Evolutionary conservation across 1,140 invertebrate species (phyloP), one percentile per base, ranked within the genome.

Genomic region (Brevipalpus yothersi): DNA sequence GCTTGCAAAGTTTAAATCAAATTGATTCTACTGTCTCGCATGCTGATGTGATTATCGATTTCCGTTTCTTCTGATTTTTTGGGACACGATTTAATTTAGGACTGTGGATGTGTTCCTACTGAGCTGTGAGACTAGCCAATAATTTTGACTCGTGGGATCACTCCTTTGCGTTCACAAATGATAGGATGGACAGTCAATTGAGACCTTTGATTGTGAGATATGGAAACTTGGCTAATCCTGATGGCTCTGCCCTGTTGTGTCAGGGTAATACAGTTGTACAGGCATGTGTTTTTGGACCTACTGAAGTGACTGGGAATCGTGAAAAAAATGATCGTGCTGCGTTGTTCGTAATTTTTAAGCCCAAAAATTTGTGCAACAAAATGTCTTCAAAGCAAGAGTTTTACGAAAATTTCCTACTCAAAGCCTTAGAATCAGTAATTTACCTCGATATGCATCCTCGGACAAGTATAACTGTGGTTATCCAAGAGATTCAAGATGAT

Each of bases 401-500:
- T 23, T 77, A 79, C 59, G 87, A 91, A 72, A 75, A 77, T 58
- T 76, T 82, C 21, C 78, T 92, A 58, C 77, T 73, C 66, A 81
- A 82, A 66, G 81, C 81, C 4, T 83, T 82, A 70, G 82, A 88
- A 69, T 72, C 79, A 40, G 77, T 80, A 0, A 68, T 91, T 49
- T 66, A 84, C 3, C 72, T 78, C 0, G 71, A 75, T 56, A 68
- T 84, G 19, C 81, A 88, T 73, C 87, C 87, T 7, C 74, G 84
- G 41, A 79, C 85, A 9, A 76, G 79, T 21, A 79, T 91, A 62
- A 78, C 77, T 11, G 72, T 92, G 17, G 82, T 82, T 63, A 66
- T 91, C 60, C 87, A 92, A 73, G 87, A 92, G 74, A 72, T 91
- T 64, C 81, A 91, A 72, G 79, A 88, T 73, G 77, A 74, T 68